phyloP scores from a whole-genome alignment of 2,797 vertebrate species.

The Rhyacichthys aspro region DNA sequence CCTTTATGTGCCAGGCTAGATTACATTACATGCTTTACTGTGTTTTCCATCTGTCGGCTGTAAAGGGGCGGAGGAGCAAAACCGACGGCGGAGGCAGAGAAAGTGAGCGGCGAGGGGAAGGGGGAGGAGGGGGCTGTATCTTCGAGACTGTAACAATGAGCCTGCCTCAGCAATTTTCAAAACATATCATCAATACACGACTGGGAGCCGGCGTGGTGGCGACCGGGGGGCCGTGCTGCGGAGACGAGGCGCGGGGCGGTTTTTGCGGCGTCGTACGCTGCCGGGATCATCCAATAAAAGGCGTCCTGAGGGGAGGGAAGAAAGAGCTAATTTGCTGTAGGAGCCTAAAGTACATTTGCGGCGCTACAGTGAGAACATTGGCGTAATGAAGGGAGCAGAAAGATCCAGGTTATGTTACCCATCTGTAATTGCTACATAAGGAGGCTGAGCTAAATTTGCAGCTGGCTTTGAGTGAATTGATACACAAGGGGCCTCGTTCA shows the following conservation, averaged over 20 bases:
- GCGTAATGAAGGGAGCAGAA: slow-evolving; percentile 62
- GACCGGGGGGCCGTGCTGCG: slow-evolving; percentile 34
- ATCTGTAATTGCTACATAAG: slow-evolving; percentile 71
- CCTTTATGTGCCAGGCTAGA: slow-evolving; percentile 55
- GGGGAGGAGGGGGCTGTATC: slow-evolving; percentile 36
- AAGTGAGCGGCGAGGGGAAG: not conserved
- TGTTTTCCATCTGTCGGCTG: slow-evolving; percentile 74
- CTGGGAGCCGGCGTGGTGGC: slow-evolving; percentile 60
- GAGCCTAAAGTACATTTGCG: slow-evolving; percentile 68
- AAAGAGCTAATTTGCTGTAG: slow-evolving; percentile 68
- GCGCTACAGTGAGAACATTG: slow-evolving; percentile 51
- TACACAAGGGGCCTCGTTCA: slow-evolving; percentile 64
- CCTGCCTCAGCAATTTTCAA: slow-evolving; percentile 80
- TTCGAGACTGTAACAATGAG: slow-evolving; percentile 74
- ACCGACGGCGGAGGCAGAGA: not conserved
- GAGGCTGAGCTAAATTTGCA: slow-evolving; percentile 67
- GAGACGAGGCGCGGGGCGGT: slow-evolving; percentile 47
- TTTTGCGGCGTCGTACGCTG: slow-evolving; percentile 54
- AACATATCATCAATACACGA: slow-evolving; percentile 80
- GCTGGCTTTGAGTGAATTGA: slow-evolving; percentile 58
- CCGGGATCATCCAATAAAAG: slow-evolving; percentile 68
- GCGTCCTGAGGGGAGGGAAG: slow-evolving; percentile 48
- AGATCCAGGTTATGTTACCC: slow-evolving; percentile 63
- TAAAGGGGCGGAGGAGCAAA: slow-evolving; percentile 35
- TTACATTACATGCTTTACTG: slow-evolving; percentile 72